Evolutionary conservation across 2,113 vertebrate genomes (phyloP), one percentile per base, ranked within the genome.

Genomic region (Alectura lathami): DNA sequence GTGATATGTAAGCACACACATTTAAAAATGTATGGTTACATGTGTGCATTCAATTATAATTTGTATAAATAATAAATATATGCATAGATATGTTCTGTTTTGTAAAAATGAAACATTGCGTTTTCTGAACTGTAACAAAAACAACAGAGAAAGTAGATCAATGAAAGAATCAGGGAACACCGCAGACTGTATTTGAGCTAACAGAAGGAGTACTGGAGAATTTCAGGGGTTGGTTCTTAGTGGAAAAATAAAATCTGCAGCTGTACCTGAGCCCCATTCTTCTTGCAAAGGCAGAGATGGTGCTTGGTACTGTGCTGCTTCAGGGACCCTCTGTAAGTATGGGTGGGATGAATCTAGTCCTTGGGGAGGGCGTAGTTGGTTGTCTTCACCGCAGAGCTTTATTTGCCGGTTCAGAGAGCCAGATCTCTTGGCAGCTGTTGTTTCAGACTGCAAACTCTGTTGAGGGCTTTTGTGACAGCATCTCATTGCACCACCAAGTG

Each of bases 401-500:
- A 54, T 72, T 80, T 87, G 48, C 88, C 43, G 36, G 74, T 54
- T 79, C 56, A 69, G 72, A 63, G 68, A 81, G 66, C 43, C 0
- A 0, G 11, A 64, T 67, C 50, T 82, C 40, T 10, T 8, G 40
- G 51, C 89, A 79, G 84, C 66, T 87, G 91, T 54, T 86, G 64
- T 3, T 83, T n/a, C 5, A 43, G n/a, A 6, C 56, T 51, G 60
- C 62, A 11, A 4, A 21, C 18, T 78, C 34, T 60, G 30, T 36
- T 36, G 2, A 15, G 43, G 43, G 9, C 32, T 64, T 72, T 43
- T 56, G 17, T 95, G 85, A 50, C 54, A 73, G 5, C 17, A 30
- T 91, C 93, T 70, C 54, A 3, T 21, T 73, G 96, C 96, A 88
- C 96, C 92, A 86, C 93, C 95, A 93, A 83, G 95, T 90, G 94